A percentile compares a stretch with the other conserved stretches of the same genome.
phyloP scores from a whole-genome alignment of 2,888 invertebrate species.

The Nymphalis c-album region DNA sequence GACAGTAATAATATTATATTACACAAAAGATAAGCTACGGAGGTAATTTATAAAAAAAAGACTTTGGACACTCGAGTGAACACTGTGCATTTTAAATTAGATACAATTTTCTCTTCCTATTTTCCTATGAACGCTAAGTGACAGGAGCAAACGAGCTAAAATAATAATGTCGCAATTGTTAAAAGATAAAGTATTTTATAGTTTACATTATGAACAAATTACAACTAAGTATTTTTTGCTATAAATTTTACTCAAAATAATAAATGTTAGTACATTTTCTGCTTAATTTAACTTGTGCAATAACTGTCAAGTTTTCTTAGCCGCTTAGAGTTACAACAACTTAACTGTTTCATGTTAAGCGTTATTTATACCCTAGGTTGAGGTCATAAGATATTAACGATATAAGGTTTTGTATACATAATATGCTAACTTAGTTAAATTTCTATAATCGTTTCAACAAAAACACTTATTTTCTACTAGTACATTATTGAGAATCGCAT shows the following conservation, averaged over 20 bases:
- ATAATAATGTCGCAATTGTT: no score
- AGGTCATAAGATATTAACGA: not conserved
- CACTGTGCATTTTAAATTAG: not conserved
- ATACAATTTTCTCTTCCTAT: not conserved
- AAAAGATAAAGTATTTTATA: no score
- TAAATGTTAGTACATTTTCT: not conserved
- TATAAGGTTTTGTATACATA: not conserved
- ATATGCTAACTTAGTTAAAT: no score
- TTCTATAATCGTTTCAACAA: no score
- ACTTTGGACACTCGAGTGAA: not conserved
- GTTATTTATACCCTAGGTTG: not conserved
- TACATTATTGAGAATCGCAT: no score
- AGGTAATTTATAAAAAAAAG: not conserved
- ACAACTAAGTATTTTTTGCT: no score
- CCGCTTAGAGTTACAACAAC: not conserved
- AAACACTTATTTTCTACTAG: no score
- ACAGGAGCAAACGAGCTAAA: no score
- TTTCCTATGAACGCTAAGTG: not conserved
- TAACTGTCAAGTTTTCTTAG: constrained; percentile 4
- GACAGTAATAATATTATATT: not conserved
- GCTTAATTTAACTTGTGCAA: not conserved
- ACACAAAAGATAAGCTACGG: no score
- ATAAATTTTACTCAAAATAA: not conserved
- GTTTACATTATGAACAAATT: no score
- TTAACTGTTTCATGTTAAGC: not conserved